Evolutionary conservation across 2,888 invertebrate species (phyloP).

Genomic region (Crepidodera aurea): DNA sequence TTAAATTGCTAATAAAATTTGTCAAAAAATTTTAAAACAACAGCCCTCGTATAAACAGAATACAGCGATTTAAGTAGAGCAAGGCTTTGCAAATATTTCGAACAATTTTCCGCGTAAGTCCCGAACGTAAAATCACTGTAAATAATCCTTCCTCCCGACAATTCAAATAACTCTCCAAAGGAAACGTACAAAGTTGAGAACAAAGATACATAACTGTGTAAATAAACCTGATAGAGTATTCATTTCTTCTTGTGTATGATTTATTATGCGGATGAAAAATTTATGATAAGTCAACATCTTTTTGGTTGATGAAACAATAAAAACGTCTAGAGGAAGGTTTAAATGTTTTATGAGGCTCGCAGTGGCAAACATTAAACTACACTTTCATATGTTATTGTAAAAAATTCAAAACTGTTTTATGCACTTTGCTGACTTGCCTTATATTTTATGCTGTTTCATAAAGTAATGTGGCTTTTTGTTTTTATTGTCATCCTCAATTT

Average conservation of each 20-base stretch:
- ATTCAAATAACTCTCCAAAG: conserved; percentile 9
- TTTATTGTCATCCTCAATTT: too few species aligned
- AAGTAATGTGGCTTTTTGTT: too few species aligned
- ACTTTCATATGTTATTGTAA: conserved; percentile 26
- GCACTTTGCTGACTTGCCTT: too few species aligned
- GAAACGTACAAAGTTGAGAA: not conserved
- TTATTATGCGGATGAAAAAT: conserved; percentile 43
- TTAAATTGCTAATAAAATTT: too few species aligned
- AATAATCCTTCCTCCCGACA: not conserved
- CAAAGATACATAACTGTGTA: conserved; percentile 24
- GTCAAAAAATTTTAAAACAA: too few species aligned
- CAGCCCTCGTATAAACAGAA: too few species aligned
- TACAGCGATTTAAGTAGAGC: not conserved
- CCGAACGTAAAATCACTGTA: not conserved
- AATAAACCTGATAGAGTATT: conserved; percentile 25
- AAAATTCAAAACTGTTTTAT: conserved; percentile 14
- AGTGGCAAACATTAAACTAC: conserved; percentile 32
- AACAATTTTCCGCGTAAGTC: not conserved
- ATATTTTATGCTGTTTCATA: too few species aligned
- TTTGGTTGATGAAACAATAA: conserved; percentile 46
- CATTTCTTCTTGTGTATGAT: conserved; percentile 32
- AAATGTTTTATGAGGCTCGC: conserved; percentile 37
- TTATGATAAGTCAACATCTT: conserved; percentile 46
- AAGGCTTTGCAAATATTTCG: conserved; percentile 4
- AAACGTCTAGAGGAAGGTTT: conserved; percentile 41